Evolutionary conservation across 2,113 vertebrate species (phyloP), one percentile per base, ranked within the genome.

Genomic region (Poeciliopsis turrubarensis): DNA sequence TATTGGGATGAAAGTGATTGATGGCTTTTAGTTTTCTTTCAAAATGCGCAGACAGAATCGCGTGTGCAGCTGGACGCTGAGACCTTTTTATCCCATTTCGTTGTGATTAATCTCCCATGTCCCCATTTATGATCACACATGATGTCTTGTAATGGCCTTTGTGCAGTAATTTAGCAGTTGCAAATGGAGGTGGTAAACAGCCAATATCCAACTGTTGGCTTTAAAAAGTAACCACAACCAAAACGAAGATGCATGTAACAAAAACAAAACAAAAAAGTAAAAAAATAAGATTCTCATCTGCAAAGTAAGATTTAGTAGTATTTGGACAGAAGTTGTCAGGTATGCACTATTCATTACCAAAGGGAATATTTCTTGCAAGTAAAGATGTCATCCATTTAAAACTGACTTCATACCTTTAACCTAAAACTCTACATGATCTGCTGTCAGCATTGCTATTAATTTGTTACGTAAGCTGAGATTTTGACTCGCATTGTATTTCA

Each of bases 71-170:
- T 69, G 41, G 60, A 41, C 10, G 4, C 19, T 65, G 65, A 34
- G 72, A 34, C 30, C 61, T 31, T 73, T 75, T 30, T 65, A 37
- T 65, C 41, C 60, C 69, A 37, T 83, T 84, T 78, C 67, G 60
- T 62, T 6, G 60, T 72, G 67, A 86, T 82, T 80, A 86, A 86
- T 89, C 84, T 68, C 51, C 78, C 78, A 60, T 70, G 76, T 85
- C 71, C 17, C 26, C 32, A 39, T 65, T 57, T 9, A 1, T 86
- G 73, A 85, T 85, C 19, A 3, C 60, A 80, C 66, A 84, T 84
- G 81, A 85, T 87, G 68, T 85, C 65, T 54, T 66, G 27, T 83
- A 85, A 87, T 85, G 61, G 73, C 57, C 72, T 82, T 75, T 77
- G 65, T 80, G 68, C 74, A 74, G 72, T 69, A 73, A 84, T 82